Base-by-base conservation (phyloP, 2,888 invertebrate genomes). In the Drosophila paranaensis region DNA sequence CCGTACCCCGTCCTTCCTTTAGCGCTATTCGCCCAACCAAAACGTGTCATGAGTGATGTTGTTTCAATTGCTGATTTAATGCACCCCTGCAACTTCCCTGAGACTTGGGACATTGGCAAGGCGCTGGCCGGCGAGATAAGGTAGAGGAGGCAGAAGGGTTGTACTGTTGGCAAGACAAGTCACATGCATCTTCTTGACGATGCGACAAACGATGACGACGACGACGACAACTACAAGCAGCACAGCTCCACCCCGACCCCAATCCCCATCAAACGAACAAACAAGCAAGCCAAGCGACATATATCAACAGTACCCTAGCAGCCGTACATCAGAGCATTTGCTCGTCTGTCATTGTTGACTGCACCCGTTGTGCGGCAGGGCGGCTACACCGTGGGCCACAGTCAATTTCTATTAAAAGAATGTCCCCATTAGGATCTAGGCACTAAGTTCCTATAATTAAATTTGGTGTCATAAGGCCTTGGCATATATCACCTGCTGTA, bases 1-100 rank as follows among this genome's bases (percentile, higher is more conserved):
- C 72, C 40, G 8, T n/a, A 6, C 40, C 50, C 60, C 67, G 42
- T 56, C 33, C 13, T 37, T 43, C 60, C 67, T 39, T 53, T 56
- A 55, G 1, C 25, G 0, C 25, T 14, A 39, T 16, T 54, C 66
- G 53, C 53, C 77, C 74, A 66, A 74, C 67, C 84, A 72, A 87
- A 90, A 89, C 89, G 87, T 90, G 89, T 89, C 88, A 81, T 90
- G 88, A 90, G 82, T 88, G 90, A 89, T 90, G 89, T 89, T 89
- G 86, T 82, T 88, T 88, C 88, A 90, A 90, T 88, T 88, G 83
- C 88, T 88, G 88, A 90, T 88, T 89, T 89, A 88, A 88, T 88
- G 89, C 86, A 62, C 73, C 71, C 76, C 88, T 74, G 72, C 73
- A 73, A 71, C 78, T 74, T 57, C 69, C 70, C 68, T 60, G 70